phyloP scores from a whole-genome alignment of 2,797 vertebrate genomes.

The Ptychobarbus kaznakovi region DNA sequence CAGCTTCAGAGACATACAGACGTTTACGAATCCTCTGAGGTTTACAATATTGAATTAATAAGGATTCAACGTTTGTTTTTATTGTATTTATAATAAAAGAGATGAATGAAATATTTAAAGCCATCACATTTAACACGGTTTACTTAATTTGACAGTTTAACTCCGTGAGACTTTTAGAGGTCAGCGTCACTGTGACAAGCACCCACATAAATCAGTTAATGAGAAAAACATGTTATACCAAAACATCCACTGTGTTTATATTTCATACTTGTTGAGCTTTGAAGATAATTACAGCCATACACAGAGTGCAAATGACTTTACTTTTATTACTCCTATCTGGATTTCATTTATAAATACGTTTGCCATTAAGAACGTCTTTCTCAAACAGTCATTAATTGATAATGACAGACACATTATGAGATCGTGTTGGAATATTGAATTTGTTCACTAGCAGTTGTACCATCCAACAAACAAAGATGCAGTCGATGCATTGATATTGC shows the following conservation, averaged over 20 bases:
- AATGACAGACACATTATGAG: not conserved
- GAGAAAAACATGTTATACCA: not conserved
- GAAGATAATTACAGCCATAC: conserved; percentile 7
- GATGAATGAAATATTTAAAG: not conserved
- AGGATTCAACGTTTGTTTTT: conserved; percentile 11
- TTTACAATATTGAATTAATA: not conserved
- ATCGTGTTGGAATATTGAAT: not conserved
- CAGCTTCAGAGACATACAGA: not conserved
- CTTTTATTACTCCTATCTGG: not conserved
- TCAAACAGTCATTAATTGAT: not conserved
- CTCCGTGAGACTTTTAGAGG: not conserved
- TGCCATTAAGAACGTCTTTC: not conserved
- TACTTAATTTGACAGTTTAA: conserved; percentile 10
- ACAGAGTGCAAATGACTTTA: conserved; percentile 8
- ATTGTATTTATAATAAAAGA: not conserved
- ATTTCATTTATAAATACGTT: conserved; percentile 16
- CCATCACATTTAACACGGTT: not conserved
- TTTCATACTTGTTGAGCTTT: conserved; percentile 26
- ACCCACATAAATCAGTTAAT: conserved; percentile 17
- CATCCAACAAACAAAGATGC: not conserved
- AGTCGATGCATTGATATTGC: not conserved
- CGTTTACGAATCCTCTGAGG: not conserved
- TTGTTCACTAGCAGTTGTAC: not conserved
- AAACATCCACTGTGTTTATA: conserved; percentile 13
- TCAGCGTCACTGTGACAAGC: not conserved